phyloP scores from a whole-genome alignment of 2,888 invertebrate species.

The Scaptomyza flava region DNA sequence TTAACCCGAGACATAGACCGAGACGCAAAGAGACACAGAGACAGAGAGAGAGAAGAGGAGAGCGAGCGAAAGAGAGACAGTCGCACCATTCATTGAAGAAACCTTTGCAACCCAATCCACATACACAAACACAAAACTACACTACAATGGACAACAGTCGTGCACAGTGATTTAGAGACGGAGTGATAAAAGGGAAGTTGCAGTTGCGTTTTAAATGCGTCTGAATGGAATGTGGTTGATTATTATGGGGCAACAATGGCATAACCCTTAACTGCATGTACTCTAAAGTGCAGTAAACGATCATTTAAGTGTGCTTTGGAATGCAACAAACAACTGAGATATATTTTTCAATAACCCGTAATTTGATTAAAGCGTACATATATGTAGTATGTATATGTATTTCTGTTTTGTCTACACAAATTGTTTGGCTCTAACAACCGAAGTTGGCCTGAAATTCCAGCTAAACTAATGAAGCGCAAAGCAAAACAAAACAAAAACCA shows the following conservation, averaged over 20 bases:
- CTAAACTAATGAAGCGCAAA: constrained; percentile 66
- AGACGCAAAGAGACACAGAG: neutral
- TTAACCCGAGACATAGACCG: constrained; percentile 52
- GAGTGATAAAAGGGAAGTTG: constrained; percentile 25
- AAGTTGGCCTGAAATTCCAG: constrained; percentile 71
- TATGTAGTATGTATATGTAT: neutral
- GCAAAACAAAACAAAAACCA: constrained; percentile 25
- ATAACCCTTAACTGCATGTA: constrained; percentile 9
- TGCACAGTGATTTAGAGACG: constrained; percentile 49
- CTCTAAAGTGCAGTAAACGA: neutral
- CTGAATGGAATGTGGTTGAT: constrained; percentile 9
- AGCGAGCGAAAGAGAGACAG: constrained; percentile 13
- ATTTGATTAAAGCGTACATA: constrained; percentile 7
- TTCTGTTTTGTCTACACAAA: constrained; percentile 27
- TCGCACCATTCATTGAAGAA: constrained; percentile 67
- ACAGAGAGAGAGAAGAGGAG: constrained; percentile 5
- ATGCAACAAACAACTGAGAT: neutral
- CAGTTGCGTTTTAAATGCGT: constrained; percentile 14
- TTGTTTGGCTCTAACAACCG: constrained; percentile 27
- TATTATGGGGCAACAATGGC: constrained; percentile 25
- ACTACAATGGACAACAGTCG: constrained; percentile 58
- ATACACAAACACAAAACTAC: constrained; percentile 1
- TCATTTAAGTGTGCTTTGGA: constrained; percentile 7
- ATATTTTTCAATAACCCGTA: neutral
- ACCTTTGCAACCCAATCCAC: constrained; percentile 50